Evolutionary conservation across 2,888 invertebrate species (phyloP).

Genomic region (Leucania comma): DNA sequence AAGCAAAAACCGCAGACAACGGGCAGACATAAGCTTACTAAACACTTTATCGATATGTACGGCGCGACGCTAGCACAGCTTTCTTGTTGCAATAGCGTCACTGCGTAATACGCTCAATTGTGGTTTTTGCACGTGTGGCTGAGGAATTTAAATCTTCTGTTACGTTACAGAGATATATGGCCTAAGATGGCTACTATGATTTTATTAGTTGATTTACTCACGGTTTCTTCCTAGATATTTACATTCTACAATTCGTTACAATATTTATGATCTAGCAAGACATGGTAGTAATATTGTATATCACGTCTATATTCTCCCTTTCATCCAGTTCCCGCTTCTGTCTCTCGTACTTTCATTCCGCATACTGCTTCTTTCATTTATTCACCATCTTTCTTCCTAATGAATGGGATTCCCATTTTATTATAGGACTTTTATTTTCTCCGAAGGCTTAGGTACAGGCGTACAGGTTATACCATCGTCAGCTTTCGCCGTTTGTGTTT

Average conservation of each 20-base stretch:
- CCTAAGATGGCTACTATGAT: neutral
- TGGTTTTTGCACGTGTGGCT: slow-evolving; percentile 1
- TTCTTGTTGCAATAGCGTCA: slow-evolving; percentile 8
- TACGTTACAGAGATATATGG: neutral
- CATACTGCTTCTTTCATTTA: too few species aligned
- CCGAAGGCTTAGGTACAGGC: too few species aligned
- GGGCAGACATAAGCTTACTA: slow-evolving; percentile 30
- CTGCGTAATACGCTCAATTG: slow-evolving; percentile 10
- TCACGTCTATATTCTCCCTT: neutral
- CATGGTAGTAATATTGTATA: neutral
- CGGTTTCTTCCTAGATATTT: neutral
- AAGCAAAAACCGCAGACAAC: slow-evolving; percentile 62
- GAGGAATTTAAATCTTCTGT: neutral
- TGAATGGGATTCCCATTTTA: too few species aligned
- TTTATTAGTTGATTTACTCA: slow-evolving; percentile 5
- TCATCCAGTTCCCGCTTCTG: neutral
- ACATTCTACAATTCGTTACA: neutral
- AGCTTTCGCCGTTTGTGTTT: too few species aligned
- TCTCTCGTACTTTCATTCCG: neutral
- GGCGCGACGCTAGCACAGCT: slow-evolving; percentile 45
- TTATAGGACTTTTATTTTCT: too few species aligned
- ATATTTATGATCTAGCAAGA: neutral
- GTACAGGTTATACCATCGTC: neutral
- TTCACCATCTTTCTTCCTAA: too few species aligned
- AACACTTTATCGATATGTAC: slow-evolving; percentile 26